These are phyloP conservation scores for Platycercus adscitus DNA, from an alignment of 2,113 vertebrate species.

Conservation along the genomic window DNA sequence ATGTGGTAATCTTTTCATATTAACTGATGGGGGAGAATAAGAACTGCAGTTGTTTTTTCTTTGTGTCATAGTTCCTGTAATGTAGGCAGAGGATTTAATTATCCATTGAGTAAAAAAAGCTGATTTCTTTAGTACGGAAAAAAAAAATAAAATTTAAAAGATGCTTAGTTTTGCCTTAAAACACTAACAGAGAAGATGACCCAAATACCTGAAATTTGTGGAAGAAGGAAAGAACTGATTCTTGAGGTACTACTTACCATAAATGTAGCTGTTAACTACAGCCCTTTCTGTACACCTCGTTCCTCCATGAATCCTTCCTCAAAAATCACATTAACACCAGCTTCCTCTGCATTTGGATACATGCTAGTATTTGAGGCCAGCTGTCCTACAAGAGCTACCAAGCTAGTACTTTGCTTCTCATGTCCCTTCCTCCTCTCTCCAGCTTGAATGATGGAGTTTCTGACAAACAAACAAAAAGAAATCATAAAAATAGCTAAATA, in stretches of 20 bases:
- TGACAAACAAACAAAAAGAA: neutral
- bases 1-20: neutral
- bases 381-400: neutral
- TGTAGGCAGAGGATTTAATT: neutral
- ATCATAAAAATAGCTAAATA: neutral
- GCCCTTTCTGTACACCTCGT: neutral
- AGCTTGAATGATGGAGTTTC: neutral
- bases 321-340: neutral
- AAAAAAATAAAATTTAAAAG: neutral
- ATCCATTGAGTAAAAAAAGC: neutral
- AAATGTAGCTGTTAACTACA: neutral
- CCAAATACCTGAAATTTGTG: neutral
- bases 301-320: neutral
- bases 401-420: neutral
- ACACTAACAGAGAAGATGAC: neutral
- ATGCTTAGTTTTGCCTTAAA: neutral
- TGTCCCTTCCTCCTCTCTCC: neutral
- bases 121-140: neutral
- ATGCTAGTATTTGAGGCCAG: too few relatives aligned
- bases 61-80: neutral
- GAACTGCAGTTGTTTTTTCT: neutral
- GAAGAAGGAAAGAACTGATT: neutral
- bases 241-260: neutral
- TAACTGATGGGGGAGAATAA: rapidly evolving
- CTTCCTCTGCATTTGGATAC: rapidly evolving